Evolutionary conservation across 2,113 vertebrate species (phyloP).

Genomic region (Haemorhous mexicanus): DNA sequence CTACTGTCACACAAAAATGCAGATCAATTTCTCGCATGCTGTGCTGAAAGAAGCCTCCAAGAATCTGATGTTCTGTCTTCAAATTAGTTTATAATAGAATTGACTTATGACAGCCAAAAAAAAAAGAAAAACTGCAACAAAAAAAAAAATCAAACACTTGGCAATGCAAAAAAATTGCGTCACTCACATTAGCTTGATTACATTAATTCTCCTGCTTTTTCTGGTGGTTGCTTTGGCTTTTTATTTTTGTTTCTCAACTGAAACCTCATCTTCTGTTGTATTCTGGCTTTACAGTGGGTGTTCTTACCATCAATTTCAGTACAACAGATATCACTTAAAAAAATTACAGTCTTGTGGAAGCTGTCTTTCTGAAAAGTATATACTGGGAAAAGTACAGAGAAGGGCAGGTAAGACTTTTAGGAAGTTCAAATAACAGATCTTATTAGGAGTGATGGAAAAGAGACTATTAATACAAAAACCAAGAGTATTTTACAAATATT

Average conservation of each 20-base stretch:
- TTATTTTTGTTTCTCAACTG: background rate
- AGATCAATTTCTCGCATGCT: background rate
- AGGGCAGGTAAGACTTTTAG: background rate
- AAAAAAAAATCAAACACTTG: background rate
- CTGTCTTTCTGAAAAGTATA: background rate
- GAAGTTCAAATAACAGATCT: background rate
- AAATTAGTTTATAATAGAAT: background rate
- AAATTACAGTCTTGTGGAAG: background rate
- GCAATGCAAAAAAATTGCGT: background rate
- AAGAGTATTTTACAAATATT: background rate
- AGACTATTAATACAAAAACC: background rate
- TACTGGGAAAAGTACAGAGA: background rate
- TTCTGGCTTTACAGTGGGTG: background rate
- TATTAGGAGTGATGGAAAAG: background rate
- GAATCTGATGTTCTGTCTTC: background rate
- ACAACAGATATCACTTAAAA: background rate
- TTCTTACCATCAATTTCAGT: background rate
- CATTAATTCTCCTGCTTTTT: background rate
- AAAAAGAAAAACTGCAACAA: background rate
- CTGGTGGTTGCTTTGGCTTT: background rate
- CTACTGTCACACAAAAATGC: background rate
- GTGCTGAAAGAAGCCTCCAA: background rate
- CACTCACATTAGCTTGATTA: background rate
- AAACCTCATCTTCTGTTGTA: background rate
- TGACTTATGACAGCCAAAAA: background rate